phyloP scores from a whole-genome alignment of 2,888 invertebrate genomes.

The Sclerodermus sp. region DNA sequence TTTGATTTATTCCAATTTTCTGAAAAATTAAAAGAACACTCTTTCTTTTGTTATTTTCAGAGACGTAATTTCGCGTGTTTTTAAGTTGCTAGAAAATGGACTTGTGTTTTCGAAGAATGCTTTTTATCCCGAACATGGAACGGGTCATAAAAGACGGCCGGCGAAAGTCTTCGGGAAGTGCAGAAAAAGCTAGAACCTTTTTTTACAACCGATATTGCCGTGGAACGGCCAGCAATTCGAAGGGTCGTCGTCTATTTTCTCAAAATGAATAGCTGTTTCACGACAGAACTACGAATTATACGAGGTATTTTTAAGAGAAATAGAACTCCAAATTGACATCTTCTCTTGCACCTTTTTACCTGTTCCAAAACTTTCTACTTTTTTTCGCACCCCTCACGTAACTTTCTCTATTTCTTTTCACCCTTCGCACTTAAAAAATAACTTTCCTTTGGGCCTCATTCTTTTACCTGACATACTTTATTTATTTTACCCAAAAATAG shows the following conservation, averaged over 20 bases:
- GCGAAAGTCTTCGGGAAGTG: constrained; percentile 21
- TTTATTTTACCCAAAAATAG: too few species aligned
- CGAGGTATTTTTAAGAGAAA: constrained; percentile 18
- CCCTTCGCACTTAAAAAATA: too few species aligned
- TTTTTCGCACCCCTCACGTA: constrained; percentile 13
- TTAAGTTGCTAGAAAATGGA: too few species aligned
- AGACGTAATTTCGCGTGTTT: too few species aligned
- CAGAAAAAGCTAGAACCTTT: constrained; percentile 27
- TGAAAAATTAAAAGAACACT: too few species aligned
- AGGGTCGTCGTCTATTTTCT: constrained; percentile 27
- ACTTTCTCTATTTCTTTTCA: too few species aligned
- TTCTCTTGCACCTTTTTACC: constrained; percentile 20
- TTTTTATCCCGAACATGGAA: constrained; percentile 18
- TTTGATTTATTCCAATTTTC: too few species aligned
- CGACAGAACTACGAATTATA: constrained; percentile 32
- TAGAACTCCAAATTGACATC: constrained; percentile 16
- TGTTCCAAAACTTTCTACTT: constrained; percentile 37
- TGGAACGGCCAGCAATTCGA: constrained; percentile 18
- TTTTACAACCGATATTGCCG: constrained; percentile 27
- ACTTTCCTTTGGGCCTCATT: too few species aligned
- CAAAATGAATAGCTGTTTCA: constrained; percentile 25
- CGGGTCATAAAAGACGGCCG: constrained; percentile 21
- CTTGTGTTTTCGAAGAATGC: neutral
- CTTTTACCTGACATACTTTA: too few species aligned
- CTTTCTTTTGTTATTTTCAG: too few species aligned